A percentile compares a stretch with the other conserved stretches of the same genome.
phyloP scores from a whole-genome alignment of 2,888 invertebrate species.

The Sialis lutaria region DNA sequence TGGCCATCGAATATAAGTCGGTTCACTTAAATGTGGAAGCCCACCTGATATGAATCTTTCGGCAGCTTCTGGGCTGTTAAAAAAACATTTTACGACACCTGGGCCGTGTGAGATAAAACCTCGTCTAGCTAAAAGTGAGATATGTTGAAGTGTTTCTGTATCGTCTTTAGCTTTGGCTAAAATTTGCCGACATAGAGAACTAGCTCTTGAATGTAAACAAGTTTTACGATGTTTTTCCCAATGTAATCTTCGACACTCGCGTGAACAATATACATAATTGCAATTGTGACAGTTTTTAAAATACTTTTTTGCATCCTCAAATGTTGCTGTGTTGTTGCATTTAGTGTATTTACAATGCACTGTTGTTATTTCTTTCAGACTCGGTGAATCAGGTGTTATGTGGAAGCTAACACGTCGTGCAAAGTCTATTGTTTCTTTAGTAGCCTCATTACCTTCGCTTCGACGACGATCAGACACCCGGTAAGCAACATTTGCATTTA shows the following conservation, averaged over 20 bases:
- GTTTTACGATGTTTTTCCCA: constrained; percentile 87
- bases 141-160: constrained; percentile 49
- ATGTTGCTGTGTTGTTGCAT: constrained; percentile 52
- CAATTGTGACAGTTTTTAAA: constrained; percentile 94
- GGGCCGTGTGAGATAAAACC: constrained; percentile 73
- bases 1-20: constrained; percentile 69
- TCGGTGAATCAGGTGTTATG: constrained; percentile 22
- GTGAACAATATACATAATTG: constrained; percentile 83
- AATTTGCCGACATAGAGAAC: constrained; percentile 73
- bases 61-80: constrained; percentile 71
- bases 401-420: constrained; percentile 44
- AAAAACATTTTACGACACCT: constrained; percentile 83
- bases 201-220: constrained; percentile 80
- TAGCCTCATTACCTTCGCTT: constrained; percentile 43
- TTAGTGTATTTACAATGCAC: constrained; percentile 59
- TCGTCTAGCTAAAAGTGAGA: constrained; percentile 68
- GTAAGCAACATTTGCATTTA: not conserved
- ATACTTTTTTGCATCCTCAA: constrained; percentile 59
- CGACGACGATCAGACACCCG: constrained; percentile 28
- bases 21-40: constrained; percentile 60
- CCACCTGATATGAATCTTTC: constrained; percentile 69
- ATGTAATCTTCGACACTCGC: constrained; percentile 76
- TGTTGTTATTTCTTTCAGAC: constrained; percentile 11
- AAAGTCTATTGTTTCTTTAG: constrained; percentile 12
- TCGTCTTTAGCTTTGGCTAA: constrained; percentile 68